A percentile compares a stretch with the other conserved stretches of the same genome.
These are phyloP conservation scores for Drepanosiphum platanoidis DNA, from an alignment of 2,888 invertebrate species.

Conservation along the genomic window DNA sequence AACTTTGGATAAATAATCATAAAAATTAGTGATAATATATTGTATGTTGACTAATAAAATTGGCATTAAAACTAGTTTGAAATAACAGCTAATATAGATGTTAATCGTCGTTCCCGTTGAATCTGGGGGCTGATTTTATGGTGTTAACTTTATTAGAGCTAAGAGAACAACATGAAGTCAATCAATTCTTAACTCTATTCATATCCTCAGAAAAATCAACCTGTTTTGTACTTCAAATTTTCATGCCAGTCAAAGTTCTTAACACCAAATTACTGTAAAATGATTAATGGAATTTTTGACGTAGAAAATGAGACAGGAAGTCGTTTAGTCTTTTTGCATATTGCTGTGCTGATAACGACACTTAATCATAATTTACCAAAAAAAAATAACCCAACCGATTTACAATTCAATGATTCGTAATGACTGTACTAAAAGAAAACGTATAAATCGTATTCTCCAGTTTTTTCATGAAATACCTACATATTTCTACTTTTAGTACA, in stretches of 20 bases:
- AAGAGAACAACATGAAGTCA: too few relatives aligned
- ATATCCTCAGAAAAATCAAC: not conserved
- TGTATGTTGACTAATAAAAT: too few relatives aligned
- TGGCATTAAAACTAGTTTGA: too few relatives aligned
- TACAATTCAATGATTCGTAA: slow-evolving; percentile 22
- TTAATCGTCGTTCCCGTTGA: too few relatives aligned
- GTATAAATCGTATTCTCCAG: too few relatives aligned
- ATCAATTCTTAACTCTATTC: too few relatives aligned
- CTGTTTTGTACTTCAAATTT: not conserved
- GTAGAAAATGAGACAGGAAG: slow-evolving; percentile 8
- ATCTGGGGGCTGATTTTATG: too few relatives aligned
- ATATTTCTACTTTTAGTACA: not conserved
- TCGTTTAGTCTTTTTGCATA: slow-evolving; percentile 34
- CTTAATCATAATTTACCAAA: slow-evolving; percentile 31
- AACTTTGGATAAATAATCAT: too few relatives aligned
- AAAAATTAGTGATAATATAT: too few relatives aligned
- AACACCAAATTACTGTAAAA: slow-evolving; percentile 1
- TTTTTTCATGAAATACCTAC: too few relatives aligned
- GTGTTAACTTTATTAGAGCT: too few relatives aligned
- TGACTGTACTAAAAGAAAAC: not conserved
- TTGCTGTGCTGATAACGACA: slow-evolving; percentile 16
- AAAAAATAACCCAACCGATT: not conserved
- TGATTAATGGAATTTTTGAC: slow-evolving; percentile 30
- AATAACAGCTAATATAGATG: too few relatives aligned
- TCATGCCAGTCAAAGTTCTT: slow-evolving; percentile 6